A percentile compares a stretch with the other conserved stretches of the same genome.
These are phyloP conservation scores for Xenopus borealis DNA, from an alignment of 2,113 vertebrate genomes.

Conservation along the genomic window DNA sequence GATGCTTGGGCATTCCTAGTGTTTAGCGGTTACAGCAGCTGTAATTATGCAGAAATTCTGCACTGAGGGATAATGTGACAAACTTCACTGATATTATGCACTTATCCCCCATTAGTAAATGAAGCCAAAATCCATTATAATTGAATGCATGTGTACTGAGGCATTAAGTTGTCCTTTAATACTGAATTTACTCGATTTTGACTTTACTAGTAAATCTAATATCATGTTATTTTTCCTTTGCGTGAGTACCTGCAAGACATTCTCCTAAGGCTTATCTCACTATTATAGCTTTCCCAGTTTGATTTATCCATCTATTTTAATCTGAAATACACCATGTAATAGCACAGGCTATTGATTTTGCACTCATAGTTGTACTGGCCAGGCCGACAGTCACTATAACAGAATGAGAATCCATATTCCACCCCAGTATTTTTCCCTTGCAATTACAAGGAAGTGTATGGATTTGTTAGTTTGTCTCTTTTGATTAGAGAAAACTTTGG, in stretches of 20 bases:
- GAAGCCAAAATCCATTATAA: too few relatives aligned
- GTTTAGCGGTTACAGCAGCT: too few relatives aligned
- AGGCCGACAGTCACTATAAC: slow-evolving; percentile 38
- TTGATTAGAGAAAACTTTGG: slow-evolving; percentile 14
- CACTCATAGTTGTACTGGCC: slow-evolving; percentile 16
- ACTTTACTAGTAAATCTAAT: too few relatives aligned
- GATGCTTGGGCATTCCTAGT: too few relatives aligned
- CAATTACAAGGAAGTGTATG: slow-evolving; percentile 38
- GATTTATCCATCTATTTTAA: slow-evolving; percentile 11
- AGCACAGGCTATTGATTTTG: slow-evolving; percentile 35
- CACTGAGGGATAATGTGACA: too few relatives aligned
- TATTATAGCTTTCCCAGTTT: slow-evolving; percentile 7
- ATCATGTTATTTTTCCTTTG: too few relatives aligned
- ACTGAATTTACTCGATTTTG: too few relatives aligned
- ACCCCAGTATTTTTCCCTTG: slow-evolving; percentile 12
- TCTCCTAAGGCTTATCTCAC: background rate
- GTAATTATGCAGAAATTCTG: too few relatives aligned
- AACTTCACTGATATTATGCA: too few relatives aligned
- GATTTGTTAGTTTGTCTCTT: slow-evolving; percentile 37
- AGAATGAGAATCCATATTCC: slow-evolving; percentile 38
- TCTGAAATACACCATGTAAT: slow-evolving; percentile 24
- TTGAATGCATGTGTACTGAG: too few relatives aligned
- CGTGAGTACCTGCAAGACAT: background rate
- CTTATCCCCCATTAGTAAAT: too few relatives aligned
- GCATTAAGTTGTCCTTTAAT: too few relatives aligned